A percentile compares a stretch with the other conserved stretches of the same genome.
Evolutionary conservation across 1,140 invertebrate species (phyloP).

Genomic region (Dolichoris vasculosae): DNA sequence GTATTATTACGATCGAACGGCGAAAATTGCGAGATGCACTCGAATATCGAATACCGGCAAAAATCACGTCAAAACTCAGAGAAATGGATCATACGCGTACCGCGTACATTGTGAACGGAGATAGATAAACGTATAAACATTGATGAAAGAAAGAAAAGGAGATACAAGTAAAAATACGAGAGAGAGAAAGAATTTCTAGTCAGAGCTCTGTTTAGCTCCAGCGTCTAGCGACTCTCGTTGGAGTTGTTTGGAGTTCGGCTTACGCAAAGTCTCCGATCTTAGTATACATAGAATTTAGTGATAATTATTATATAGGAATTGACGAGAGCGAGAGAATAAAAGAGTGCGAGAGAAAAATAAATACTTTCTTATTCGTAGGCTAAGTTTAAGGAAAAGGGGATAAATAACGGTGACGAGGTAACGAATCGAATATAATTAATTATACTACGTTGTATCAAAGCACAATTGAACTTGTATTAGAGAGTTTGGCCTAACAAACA

Average conservation of each 20-base stretch:
- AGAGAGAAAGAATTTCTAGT: slow-evolving; percentile 57
- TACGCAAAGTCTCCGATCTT: slow-evolving; percentile 61
- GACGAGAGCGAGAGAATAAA: slow-evolving; percentile 58
- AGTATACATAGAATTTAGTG: slow-evolving; percentile 58
- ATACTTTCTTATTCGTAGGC: slow-evolving; percentile 68
- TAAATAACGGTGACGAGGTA: slow-evolving; percentile 1
- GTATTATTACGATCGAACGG: background rate
- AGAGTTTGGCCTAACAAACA: slow-evolving; percentile 69
- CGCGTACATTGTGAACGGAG: background rate
- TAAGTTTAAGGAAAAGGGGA: slow-evolving; percentile 55
- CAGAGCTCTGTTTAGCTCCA: slow-evolving; percentile 58
- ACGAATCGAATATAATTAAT: slow-evolving; percentile 56
- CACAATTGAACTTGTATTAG: slow-evolving; percentile 66
- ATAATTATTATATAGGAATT: slow-evolving; percentile 70
- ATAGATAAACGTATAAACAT: background rate
- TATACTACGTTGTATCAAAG: slow-evolving; percentile 65
- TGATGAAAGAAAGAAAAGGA: background rate
- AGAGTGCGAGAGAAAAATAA: slow-evolving; percentile 34
- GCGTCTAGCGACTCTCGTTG: slow-evolving; percentile 45
- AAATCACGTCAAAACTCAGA: background rate
- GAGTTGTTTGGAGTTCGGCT: slow-evolving; percentile 56
- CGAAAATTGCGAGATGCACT: background rate
- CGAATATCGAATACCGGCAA: background rate
- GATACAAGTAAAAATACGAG: slow-evolving; percentile 1
- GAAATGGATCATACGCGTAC: background rate